Evolutionary conservation across 1,140 invertebrate species (phyloP), one percentile per base, ranked within the genome.

Genomic region (Hestina assimilis): DNA sequence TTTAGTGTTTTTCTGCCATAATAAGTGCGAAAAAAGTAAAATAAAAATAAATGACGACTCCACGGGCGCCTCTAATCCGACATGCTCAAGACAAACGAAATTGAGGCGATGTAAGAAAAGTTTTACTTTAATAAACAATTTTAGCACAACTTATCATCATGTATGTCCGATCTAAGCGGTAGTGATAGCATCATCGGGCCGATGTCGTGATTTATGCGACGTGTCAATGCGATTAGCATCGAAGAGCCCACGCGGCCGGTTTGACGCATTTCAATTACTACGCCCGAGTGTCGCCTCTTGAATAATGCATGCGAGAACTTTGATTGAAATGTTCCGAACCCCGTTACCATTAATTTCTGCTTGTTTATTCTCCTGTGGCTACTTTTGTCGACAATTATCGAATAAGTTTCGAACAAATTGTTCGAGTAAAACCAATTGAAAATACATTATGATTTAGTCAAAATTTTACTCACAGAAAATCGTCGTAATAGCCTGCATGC

Each of bases 191-290:
- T 38, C 33, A 38, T 38, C 9, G 33, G 33, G 50, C 54, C 47
- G 54, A 59, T 56, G 62, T 64, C 64, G 65, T 72, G 70, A 75
- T 75, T 72, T 72, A 75, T 72, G 67, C 65, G 63, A 69, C 63
- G 68, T 72, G 69, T 70, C 72, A 70, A 72, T 64, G 67, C 60
- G 69, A 75, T 75, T 73, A 73, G 66, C 72, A 75, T 71, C 60
- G 58, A 69, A 68, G 70, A 72, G 67, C 66, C 68, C 50, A 59
- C 65, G 63, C 63, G 66, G 64, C 61, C 63, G 69, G 63, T 62
- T 70, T 70, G 70, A 63, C 72, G 69, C 67, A 70, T 75, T 75
- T 75, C 69, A 75, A 75, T 75, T 75, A 75, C 67, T 63, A 56
- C 38, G 53, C 43, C 43, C 35, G 63, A 69, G 67, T 69, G 69